A percentile compares a stretch with the other conserved stretches of the same genome.
phyloP scores from a whole-genome alignment of 2,888 invertebrate species.

The Ennomos erosarius region DNA sequence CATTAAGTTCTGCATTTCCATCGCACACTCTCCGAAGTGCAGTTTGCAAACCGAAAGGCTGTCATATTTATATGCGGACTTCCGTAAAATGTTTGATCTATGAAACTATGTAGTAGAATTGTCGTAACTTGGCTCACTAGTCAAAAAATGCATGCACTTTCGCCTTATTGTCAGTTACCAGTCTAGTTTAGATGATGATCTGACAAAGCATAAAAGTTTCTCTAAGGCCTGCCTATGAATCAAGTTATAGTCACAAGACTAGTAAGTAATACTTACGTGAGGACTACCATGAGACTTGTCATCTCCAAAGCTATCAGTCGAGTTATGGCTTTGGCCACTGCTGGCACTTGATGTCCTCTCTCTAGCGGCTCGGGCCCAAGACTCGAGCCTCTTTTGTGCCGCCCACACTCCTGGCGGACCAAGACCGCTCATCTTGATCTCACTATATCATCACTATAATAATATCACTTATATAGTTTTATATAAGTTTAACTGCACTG shows the following conservation, averaged over 20 bases:
- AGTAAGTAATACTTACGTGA: constrained; percentile 63
- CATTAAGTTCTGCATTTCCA: no score
- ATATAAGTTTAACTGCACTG: neutral
- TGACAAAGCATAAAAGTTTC: neutral
- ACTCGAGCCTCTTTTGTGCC: constrained; percentile 90
- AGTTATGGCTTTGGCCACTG: constrained; percentile 85
- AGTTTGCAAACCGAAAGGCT: no score
- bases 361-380: constrained; percentile 91
- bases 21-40: no score
- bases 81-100: no score
- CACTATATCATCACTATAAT: constrained; percentile 48
- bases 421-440: constrained; percentile 86
- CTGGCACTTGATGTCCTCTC: constrained; percentile 86
- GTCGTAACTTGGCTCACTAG: no score
- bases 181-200: neutral
- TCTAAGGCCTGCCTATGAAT: neutral
- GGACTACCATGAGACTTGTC: constrained; percentile 78
- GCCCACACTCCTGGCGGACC: constrained; percentile 92
- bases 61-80: no score
- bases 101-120: no score
- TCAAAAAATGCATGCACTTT: no score
- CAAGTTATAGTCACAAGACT: neutral
- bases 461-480: constrained; percentile 1
- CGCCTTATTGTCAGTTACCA: neutral
- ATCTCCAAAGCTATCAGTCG: constrained; percentile 81